Evolutionary conservation across 2,888 invertebrate species (phyloP).

Genomic region (Drosophila lutescens): DNA sequence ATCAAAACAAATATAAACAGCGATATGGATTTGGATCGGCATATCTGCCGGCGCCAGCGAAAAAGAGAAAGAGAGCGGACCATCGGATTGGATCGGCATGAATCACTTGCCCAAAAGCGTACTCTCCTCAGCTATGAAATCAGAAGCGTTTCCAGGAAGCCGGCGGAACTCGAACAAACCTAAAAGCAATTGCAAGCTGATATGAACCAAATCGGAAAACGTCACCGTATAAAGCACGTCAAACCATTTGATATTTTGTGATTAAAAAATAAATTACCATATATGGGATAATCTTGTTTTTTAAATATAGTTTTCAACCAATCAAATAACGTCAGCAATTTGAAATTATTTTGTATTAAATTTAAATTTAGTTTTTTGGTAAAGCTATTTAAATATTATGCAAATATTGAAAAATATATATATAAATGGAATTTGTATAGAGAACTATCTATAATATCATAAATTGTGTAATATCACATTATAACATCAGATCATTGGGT

Average conservation of each 20-base stretch:
- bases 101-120: conserved; percentile 62
- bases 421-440: background rate
- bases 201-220: conserved; percentile 5
- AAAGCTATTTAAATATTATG: too few relatives aligned
- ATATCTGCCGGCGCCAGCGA: conserved; percentile 41
- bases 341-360: too few relatives aligned
- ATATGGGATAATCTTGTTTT: background rate
- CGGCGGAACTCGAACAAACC: conserved; percentile 63
- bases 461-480: too few relatives aligned
- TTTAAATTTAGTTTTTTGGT: too few relatives aligned
- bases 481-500: background rate
- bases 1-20: conserved; percentile 33
- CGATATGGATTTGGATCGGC: conserved; percentile 33
- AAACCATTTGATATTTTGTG: background rate
- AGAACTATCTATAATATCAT: too few relatives aligned
- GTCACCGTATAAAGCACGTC: conserved; percentile 22
- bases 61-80: conserved; percentile 14
- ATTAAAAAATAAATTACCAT: background rate
- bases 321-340: background rate
- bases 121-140: conserved; percentile 63
- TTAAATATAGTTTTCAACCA: background rate
- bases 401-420: too few relatives aligned
- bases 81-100: conserved; percentile 36
- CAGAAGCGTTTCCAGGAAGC: conserved; percentile 65
- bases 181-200: conserved; percentile 62